A percentile compares a stretch with the other conserved stretches of the same genome.
phyloP scores from a whole-genome alignment of 2,888 invertebrate genomes.

The Drosophila multiciliata region DNA sequence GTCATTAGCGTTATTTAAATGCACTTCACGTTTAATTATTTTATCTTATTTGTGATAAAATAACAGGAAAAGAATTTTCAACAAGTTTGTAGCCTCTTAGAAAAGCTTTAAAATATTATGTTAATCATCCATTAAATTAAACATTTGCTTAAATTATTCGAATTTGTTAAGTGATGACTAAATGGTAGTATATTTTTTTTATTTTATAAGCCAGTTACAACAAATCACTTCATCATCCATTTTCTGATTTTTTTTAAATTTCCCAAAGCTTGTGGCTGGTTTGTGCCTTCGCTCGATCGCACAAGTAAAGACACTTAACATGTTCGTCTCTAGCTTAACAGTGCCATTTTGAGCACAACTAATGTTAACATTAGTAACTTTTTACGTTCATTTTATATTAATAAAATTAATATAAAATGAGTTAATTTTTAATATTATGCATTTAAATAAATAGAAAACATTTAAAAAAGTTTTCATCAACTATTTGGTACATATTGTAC shows the following conservation, averaged over 20 bases:
- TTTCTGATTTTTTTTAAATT: background rate
- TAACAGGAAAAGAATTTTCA: too few species aligned
- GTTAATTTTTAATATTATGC: background rate
- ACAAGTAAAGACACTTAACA: slow-evolving; percentile 1
- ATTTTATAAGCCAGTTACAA: background rate
- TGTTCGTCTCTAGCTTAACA: slow-evolving; percentile 13
- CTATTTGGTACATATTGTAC: background rate
- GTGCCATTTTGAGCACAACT: slow-evolving; percentile 23
- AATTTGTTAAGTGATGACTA: background rate
- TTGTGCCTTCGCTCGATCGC: slow-evolving; percentile 47
- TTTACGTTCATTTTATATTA: slow-evolving; percentile 1
- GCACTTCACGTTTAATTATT: background rate
- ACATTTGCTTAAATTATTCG: background rate
- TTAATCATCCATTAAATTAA: background rate
- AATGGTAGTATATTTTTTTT: background rate
- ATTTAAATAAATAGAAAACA: background rate
- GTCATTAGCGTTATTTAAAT: slow-evolving; percentile 21
- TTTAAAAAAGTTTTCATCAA: background rate
- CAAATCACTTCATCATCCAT: background rate
- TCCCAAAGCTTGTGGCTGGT: slow-evolving; percentile 24
- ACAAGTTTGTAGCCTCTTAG: background rate
- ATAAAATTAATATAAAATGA: too few species aligned
- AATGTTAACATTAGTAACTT: background rate
- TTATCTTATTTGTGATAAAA: background rate
- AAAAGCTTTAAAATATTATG: background rate